Evolutionary conservation across 2,888 invertebrate genomes (phyloP).

Genomic region (Exephanes ischioxanthus): DNA sequence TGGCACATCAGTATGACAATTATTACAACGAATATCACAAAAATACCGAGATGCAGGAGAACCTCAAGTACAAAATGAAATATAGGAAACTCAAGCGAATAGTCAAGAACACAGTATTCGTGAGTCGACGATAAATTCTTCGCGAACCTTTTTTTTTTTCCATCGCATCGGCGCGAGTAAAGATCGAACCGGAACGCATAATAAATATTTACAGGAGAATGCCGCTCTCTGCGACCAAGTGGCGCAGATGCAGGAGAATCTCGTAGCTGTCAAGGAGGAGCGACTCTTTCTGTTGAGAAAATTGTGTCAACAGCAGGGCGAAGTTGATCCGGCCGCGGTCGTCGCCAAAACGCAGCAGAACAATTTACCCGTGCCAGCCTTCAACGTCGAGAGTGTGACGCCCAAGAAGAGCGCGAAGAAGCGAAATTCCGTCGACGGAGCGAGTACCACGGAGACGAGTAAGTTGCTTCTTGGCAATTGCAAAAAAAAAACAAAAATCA

Average conservation of each 20-base stretch:
- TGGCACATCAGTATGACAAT: slow-evolving; percentile 79
- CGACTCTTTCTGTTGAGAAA: slow-evolving; percentile 92
- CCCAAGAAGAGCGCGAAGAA: slow-evolving; percentile 81
- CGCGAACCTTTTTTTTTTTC: neutral
- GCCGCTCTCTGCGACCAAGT: slow-evolving; percentile 96
- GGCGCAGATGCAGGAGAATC: slow-evolving; percentile 93
- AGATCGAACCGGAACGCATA: slow-evolving; percentile 5
- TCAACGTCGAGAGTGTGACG: slow-evolving; percentile 75
- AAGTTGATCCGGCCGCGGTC: slow-evolving; percentile 76
- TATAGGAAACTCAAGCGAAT: slow-evolving; percentile 88
- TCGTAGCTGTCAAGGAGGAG: slow-evolving; percentile 93
- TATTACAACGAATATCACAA: slow-evolving; percentile 81
- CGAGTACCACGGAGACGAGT: slow-evolving; percentile 64
- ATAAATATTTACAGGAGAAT: slow-evolving; percentile 88
- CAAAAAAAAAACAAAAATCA: too few species aligned
- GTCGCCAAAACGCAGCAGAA: slow-evolving; percentile 77
- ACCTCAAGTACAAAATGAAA: slow-evolving; percentile 88
- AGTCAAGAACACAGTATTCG: slow-evolving; percentile 89
- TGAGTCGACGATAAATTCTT: slow-evolving; percentile 84
- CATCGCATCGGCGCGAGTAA: neutral
- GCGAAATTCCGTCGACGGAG: slow-evolving; percentile 76
- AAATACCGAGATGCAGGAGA: slow-evolving; percentile 83
- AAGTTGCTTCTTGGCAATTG: neutral
- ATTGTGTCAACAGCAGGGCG: slow-evolving; percentile 88
- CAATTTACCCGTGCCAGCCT: slow-evolving; percentile 72